Evolutionary conservation across 92 coral and sea anemone genomes (phyloP).

Genomic region (Epizoanthus fatuus): DNA sequence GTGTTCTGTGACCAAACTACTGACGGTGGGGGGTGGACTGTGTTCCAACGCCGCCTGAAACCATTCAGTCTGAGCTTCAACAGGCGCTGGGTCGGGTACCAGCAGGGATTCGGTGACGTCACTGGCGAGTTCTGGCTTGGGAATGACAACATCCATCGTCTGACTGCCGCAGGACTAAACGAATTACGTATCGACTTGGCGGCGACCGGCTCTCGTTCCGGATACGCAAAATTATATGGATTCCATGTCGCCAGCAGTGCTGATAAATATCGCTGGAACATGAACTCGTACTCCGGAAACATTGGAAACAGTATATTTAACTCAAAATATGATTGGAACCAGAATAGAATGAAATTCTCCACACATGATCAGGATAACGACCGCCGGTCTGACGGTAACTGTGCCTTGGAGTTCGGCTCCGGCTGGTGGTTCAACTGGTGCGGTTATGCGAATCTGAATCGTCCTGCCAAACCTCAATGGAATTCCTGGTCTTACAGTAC

Average conservation of each 20-base stretch:
- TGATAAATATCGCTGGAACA: conserved; percentile 28
- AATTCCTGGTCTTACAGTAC: background rate
- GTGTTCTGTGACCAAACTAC: too few relatives aligned
- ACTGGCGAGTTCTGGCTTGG: too few relatives aligned
- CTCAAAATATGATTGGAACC: background rate
- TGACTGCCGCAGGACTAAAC: too few relatives aligned
- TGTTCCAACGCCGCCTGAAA: too few relatives aligned
- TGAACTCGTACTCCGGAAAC: conserved; percentile 38
- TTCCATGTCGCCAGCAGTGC: conserved; percentile 21
- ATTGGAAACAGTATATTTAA: background rate
- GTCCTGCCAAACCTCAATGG: background rate
- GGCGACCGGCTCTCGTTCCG: background rate
- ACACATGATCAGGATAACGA: conserved; percentile 38
- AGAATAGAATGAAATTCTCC: conserved; percentile 6
- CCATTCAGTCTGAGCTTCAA: too few relatives aligned
- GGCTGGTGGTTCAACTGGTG: conserved; percentile 40
- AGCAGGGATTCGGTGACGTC: too few relatives aligned
- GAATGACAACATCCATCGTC: too few relatives aligned
- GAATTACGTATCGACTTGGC: conserved; percentile 1
- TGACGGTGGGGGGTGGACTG: too few relatives aligned
- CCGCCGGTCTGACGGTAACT: background rate
- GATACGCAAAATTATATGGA: background rate
- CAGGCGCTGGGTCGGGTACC: too few relatives aligned
- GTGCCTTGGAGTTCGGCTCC: background rate
- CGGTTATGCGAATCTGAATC: background rate